phyloP scores from a whole-genome alignment of 2,113 vertebrate genomes.

The Sinocyclocheilus maitianheensis region DNA sequence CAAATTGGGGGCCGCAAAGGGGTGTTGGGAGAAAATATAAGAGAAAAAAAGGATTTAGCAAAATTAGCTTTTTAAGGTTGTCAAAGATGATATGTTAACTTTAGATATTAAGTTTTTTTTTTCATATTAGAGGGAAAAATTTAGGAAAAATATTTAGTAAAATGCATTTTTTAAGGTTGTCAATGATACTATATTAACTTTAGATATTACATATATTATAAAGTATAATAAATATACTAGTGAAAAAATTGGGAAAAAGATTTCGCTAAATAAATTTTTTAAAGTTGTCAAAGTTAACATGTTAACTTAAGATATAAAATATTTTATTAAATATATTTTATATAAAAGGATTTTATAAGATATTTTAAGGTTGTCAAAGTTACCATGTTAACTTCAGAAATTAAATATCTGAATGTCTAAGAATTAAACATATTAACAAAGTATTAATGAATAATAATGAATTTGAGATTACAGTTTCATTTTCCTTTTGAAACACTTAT shows the following conservation, averaged over 20 bases:
- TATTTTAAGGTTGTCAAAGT: not conserved
- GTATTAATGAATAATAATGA: not conserved
- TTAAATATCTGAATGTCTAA: not conserved
- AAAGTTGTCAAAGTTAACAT: not conserved
- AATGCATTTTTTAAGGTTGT: not conserved
- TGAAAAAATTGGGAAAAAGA: too few species aligned
- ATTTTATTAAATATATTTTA: not conserved
- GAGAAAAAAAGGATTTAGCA: not conserved
- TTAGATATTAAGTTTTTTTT: not conserved
- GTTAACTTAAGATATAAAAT: not conserved
- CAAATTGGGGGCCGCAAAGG: not conserved
- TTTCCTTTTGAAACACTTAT: not conserved
- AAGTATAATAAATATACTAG: not conserved
- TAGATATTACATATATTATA: not conserved
- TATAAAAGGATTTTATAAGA: not conserved
- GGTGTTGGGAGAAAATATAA: not conserved
- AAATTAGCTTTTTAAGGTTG: not conserved
- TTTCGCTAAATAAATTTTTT: not conserved
- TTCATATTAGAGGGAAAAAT: too few species aligned
- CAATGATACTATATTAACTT: not conserved
- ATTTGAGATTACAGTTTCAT: not conserved
- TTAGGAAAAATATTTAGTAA: not conserved
- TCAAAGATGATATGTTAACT: not conserved
- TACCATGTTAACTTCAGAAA: not conserved
- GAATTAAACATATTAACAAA: not conserved